Base-by-base conservation (phyloP, 2,888 invertebrate species). In the Agrochola lota region DNA sequence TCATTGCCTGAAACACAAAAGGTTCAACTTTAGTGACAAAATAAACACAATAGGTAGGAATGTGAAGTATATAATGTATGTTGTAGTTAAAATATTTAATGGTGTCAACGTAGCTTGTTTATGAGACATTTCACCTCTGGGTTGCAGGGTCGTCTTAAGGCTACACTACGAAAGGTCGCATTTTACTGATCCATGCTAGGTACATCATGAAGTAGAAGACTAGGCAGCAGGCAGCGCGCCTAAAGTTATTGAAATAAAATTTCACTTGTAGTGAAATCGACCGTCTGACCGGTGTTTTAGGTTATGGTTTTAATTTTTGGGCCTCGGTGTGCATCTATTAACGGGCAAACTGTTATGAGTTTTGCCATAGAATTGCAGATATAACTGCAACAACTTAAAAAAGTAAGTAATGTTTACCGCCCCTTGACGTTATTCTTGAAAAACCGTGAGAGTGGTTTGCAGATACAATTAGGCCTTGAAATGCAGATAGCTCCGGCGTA, bases 391-490 rank as follows among this genome's bases (percentile, higher is more conserved):
- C 63, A 35, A 46, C 2, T 1, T 26, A 46, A 55, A 59, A 67
- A 68, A 40, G 11, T 23, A 8, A 52, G 30, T 57, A 63, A 46
- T 49, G 74, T 86, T 91, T 93, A 96, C 96, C 96, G 90, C 95
- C 96, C 91, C 90, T 94, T 23, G 93, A 92, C 69, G 92, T 91
- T 72, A 96, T 82, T 85, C 89, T 92, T 26, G 93, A 91, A 90
- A 96, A 95, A 55, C 90, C 81, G 81, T 94, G 89, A 59, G 92
- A 90, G 83, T 94, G 94, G 79, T 96, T 94, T 11, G 94, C 92
- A 52, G 96, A 95, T 84, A 95, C 89, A 49, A 96, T 88, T 30
- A 93, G 90, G 62, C 96, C 96, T 91, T 96, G 96, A 86, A 96
- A 94, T 30, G 94, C 91, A 43, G 92, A 91, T 78, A 96, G 85